phyloP scores from a whole-genome alignment of 2,113 vertebrate genomes.

The Catharus minimus region DNA sequence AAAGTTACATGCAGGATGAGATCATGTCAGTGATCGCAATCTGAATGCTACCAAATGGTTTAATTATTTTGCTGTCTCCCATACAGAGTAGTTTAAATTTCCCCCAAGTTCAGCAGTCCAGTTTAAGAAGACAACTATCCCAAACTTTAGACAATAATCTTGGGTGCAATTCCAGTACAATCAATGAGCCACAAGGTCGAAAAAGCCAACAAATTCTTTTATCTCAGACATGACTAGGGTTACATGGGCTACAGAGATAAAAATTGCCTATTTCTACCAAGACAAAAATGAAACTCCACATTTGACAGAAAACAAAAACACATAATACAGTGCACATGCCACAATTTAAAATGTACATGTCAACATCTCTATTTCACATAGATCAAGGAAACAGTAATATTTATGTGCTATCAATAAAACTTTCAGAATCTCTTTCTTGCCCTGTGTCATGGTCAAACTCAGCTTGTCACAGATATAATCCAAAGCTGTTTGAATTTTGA shows the following conservation, averaged over 20 bases:
- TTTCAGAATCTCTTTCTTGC: background rate
- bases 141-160: background rate
- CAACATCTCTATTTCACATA: background rate
- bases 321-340: background rate
- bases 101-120: constrained; percentile 10
- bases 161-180: background rate
- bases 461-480: background rate
- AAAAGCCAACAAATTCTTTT: background rate
- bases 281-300: background rate
- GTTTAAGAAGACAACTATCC: background rate
- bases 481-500: background rate
- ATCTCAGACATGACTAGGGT: background rate
- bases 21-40: constrained; percentile 37
- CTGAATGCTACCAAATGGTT: constrained; percentile 43
- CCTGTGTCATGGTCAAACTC: background rate
- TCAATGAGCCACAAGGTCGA: background rate
- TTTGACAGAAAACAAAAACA: background rate
- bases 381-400: background rate
- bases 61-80: constrained; percentile 15
- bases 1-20: constrained; percentile 32
- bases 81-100: constrained; percentile 7
- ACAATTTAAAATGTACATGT: background rate
- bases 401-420: background rate
- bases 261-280: background rate
- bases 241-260: background rate